These are phyloP conservation scores for Grus americana DNA, from an alignment of 2,113 vertebrate species.

Conservation along the genomic window DNA sequence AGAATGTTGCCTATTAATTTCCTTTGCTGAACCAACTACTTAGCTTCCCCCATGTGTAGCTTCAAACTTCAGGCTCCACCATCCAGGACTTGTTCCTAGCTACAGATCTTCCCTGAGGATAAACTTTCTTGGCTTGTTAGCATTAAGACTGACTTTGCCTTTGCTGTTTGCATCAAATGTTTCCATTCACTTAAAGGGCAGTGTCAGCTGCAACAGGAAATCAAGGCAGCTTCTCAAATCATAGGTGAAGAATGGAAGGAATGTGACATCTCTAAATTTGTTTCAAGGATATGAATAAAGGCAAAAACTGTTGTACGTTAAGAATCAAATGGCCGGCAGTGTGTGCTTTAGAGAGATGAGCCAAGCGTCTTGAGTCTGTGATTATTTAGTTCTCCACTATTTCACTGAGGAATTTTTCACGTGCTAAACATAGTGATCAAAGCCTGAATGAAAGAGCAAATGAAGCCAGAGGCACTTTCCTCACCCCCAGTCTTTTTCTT, in stretches of 20 bases:
- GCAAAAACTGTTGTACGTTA: neutral
- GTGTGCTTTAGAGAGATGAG: conserved; percentile 18
- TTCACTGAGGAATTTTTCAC: conserved; percentile 55
- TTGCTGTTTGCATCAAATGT: conserved; percentile 43
- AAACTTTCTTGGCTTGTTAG: neutral
- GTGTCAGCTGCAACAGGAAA: conserved; percentile 69
- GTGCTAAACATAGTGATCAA: conserved; percentile 42
- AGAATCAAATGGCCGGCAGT: conserved; percentile 36
- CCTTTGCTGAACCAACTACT: neutral
- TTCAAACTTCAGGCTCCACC: neutral
- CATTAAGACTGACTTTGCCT: neutral
- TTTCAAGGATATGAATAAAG: conserved; percentile 65
- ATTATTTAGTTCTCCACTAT: conserved; percentile 41
- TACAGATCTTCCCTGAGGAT: neutral
- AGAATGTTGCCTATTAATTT: neutral
- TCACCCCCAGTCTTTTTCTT: neutral
- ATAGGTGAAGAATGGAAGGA: conserved; percentile 66
- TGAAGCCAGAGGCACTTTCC: conserved; percentile 1
- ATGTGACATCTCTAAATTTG: conserved; percentile 69
- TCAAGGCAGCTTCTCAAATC: conserved; percentile 66
- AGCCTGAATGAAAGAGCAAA: conserved; percentile 47
- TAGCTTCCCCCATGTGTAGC: neutral
- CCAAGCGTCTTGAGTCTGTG: conserved; percentile 36
- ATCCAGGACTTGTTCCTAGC: neutral
- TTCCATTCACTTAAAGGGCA: conserved; percentile 64